Evolutionary conservation across 2,797 vertebrate genomes (phyloP).

Genomic region (Catamblyrhynchus diadema): DNA sequence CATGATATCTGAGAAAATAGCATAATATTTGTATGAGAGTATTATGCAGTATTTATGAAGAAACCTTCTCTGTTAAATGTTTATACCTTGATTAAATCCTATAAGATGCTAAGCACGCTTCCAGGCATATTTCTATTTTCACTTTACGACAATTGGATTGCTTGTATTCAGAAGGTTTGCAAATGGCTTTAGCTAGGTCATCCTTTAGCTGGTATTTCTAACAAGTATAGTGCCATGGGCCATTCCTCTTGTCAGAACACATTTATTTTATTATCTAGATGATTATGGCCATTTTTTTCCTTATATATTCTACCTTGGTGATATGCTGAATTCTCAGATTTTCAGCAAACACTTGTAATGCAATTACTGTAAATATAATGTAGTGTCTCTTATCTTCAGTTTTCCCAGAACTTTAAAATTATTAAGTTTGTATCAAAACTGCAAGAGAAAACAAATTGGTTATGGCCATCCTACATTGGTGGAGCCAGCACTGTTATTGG

Average conservation of each 20-base stretch:
- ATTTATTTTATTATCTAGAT: constrained; percentile 4
- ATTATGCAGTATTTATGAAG: not conserved
- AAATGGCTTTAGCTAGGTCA: constrained; percentile 4
- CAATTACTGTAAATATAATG: not conserved
- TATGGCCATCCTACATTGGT: not conserved
- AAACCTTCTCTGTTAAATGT: not conserved
- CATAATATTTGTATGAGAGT: not conserved
- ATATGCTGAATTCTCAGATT: not conserved
- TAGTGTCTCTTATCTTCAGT: not conserved
- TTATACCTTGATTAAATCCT: not conserved
- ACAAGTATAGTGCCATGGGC: not conserved
- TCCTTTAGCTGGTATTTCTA: not conserved
- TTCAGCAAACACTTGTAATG: not conserved
- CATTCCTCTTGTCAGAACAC: constrained; percentile 6
- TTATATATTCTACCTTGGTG: not conserved
- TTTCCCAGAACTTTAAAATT: not conserved
- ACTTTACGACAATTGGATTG: not conserved
- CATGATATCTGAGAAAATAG: not conserved
- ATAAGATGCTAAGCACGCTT: not conserved
- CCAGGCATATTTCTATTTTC: not conserved
- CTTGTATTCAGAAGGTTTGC: not conserved
- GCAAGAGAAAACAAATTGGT: not conserved
- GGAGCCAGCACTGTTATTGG: not conserved
- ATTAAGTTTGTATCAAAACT: not conserved
- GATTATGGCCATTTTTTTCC: not conserved